Evolutionary conservation across 1,140 invertebrate genomes (phyloP).

Genomic region (Centruroides sculpturatus): DNA sequence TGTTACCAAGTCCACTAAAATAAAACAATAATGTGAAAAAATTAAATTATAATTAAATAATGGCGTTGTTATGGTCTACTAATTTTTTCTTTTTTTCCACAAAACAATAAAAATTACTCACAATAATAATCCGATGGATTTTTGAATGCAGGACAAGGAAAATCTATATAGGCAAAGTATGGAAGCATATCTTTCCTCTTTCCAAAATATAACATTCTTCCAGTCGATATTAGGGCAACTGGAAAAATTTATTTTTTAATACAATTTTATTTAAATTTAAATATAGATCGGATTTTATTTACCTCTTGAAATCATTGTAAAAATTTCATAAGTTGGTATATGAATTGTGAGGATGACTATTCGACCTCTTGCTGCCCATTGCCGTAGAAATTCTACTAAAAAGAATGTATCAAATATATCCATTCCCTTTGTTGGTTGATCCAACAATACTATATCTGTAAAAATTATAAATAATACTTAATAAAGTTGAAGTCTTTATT

Average conservation of each 20-base stretch:
- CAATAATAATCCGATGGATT: slow-evolving; percentile 93
- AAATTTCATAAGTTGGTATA: slow-evolving; percentile 87
- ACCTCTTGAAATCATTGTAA: slow-evolving; percentile 70
- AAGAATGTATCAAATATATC: slow-evolving; percentile 95
- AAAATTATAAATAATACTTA: neutral
- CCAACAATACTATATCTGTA: slow-evolving; percentile 65
- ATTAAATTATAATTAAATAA: neutral
- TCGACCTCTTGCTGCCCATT: slow-evolving; percentile 72
- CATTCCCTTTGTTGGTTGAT: slow-evolving; percentile 80
- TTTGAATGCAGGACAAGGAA: slow-evolving; percentile 87
- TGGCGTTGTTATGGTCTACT: neutral
- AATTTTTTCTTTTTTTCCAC: slow-evolving; percentile 1
- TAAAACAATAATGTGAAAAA: slow-evolving; percentile 18
- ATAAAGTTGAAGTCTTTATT: neutral
- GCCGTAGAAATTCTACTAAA: slow-evolving; percentile 77
- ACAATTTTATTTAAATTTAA: too few species aligned
- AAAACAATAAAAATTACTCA: slow-evolving; percentile 27
- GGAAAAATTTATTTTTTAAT: slow-evolving; percentile 17
- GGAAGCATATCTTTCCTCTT: slow-evolving; percentile 72
- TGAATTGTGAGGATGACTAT: slow-evolving; percentile 83
- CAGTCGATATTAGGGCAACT: slow-evolving; percentile 72
- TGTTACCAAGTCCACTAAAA: slow-evolving; percentile 75
- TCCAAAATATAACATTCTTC: slow-evolving; percentile 79
- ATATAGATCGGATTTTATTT: neutral
- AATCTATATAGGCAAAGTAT: slow-evolving; percentile 85